These are phyloP conservation scores for Glyptemys insculpta DNA, from an alignment of 2,797 vertebrate genomes.

Conservation along the genomic window DNA sequence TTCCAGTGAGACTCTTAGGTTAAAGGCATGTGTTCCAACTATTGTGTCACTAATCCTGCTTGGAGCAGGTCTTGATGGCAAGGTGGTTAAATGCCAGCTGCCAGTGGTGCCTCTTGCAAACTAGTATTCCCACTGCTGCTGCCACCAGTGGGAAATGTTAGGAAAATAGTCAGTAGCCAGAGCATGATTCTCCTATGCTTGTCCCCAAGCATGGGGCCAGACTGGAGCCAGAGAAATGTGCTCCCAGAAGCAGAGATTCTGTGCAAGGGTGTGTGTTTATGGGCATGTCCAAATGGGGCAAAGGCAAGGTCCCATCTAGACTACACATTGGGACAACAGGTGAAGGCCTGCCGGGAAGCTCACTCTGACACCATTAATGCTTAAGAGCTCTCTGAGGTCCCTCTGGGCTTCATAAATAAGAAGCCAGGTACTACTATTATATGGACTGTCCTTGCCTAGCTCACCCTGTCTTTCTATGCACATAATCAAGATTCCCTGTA, in stretches of 20 bases:
- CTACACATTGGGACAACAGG: not conserved
- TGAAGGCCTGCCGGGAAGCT: not conserved
- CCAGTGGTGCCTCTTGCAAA: not conserved
- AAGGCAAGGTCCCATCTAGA: not conserved
- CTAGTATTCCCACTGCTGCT: not conserved
- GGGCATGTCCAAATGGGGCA: not conserved
- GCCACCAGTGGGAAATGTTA: fast-evolving
- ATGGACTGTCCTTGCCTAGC: not conserved
- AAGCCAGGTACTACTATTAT: not conserved
- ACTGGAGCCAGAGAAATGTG: not conserved
- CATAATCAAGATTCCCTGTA: not conserved
- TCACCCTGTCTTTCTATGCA: not conserved
- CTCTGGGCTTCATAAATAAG: not conserved
- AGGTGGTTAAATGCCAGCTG: not conserved
- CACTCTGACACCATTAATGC: not conserved
- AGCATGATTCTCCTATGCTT: not conserved
- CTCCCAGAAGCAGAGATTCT: not conserved
- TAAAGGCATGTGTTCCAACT: not conserved
- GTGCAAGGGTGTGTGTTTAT: not conserved
- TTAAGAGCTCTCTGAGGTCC: not conserved
- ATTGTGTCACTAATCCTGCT: not conserved
- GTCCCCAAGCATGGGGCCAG: not conserved
- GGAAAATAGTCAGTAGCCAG: not conserved
- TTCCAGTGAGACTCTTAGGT: not conserved
- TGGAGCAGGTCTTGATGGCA: not conserved